These are phyloP conservation scores for Tauraco hartlaubi DNA, from an alignment of 2,797 vertebrate species.

Conservation along the genomic window DNA sequence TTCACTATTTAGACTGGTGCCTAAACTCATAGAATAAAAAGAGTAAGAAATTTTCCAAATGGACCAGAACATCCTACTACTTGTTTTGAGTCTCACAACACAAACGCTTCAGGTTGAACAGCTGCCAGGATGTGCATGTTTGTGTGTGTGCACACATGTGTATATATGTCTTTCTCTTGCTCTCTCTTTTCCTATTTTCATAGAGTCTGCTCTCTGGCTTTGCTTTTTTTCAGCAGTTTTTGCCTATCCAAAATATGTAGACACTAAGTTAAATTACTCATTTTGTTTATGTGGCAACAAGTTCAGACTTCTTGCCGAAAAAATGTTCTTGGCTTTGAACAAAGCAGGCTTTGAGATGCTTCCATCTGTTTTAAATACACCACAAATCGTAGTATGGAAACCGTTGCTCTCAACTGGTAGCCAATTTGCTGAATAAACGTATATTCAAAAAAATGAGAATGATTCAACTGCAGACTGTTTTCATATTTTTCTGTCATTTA, in stretches of 20 bases:
- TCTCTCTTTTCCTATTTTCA: slow-evolving; percentile 41
- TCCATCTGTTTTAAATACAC: slow-evolving; percentile 79
- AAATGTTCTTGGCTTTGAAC: slow-evolving; percentile 83
- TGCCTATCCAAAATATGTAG: slow-evolving; percentile 75
- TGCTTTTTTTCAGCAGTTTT: slow-evolving; percentile 57
- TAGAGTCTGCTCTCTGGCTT: slow-evolving; percentile 42
- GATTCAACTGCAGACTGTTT: slow-evolving; percentile 63
- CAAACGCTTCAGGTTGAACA: neutral
- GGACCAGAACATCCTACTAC: neutral
- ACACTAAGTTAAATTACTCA: slow-evolving; percentile 75
- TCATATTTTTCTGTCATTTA: slow-evolving; percentile 66
- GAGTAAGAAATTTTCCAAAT: slow-evolving; percentile 65
- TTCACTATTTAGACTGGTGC: neutral
- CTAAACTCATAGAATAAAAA: neutral
- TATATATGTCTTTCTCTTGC: neutral
- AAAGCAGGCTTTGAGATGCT: slow-evolving; percentile 70
- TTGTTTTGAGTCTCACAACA: slow-evolving; percentile 31
- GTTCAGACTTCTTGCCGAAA: slow-evolving; percentile 72
- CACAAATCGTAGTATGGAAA: slow-evolving; percentile 71
- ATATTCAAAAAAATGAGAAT: slow-evolving; percentile 28
- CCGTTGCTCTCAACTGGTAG: slow-evolving; percentile 54
- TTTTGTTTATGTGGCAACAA: slow-evolving; percentile 82
- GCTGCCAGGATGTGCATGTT: neutral
- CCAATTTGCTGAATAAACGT: slow-evolving; percentile 70
- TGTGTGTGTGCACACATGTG: neutral